These are phyloP conservation scores for Ctenosaura bakeri DNA, from an alignment of 2,797 vertebrate species.

Conservation along the genomic window DNA sequence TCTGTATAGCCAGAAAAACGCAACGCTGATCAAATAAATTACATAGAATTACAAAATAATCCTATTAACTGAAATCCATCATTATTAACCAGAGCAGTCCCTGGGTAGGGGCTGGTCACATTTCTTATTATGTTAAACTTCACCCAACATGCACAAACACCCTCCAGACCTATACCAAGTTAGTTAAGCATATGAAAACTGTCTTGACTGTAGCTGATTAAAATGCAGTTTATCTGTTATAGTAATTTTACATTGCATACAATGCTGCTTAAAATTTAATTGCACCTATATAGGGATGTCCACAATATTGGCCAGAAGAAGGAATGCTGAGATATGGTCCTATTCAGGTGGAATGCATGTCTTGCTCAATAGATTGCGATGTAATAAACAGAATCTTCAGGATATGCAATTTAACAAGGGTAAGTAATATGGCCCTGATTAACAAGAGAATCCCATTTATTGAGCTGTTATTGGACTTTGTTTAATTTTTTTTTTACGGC, in stretches of 20 bases:
- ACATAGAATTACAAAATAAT: background rate
- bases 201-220: too few species aligned
- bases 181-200: background rate
- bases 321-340: constrained; percentile 95
- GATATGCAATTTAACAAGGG: constrained; percentile 98
- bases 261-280: constrained; percentile 29
- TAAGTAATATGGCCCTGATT: constrained; percentile 74
- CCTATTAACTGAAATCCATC: background rate
- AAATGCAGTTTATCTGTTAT: background rate
- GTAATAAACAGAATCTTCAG: constrained; percentile 97
- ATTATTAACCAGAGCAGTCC: background rate
- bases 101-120: background rate
- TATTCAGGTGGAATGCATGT: constrained; percentile 98
- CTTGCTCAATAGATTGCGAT: constrained; percentile 98
- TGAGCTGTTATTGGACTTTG: background rate
- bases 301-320: constrained; percentile 99
- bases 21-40: background rate
- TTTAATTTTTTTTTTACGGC: background rate
- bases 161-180: background rate
- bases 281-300: constrained; percentile 87
- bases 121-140: background rate
- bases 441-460: background rate
- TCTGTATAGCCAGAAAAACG: too few species aligned
- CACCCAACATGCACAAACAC: too few species aligned
- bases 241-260: constrained; percentile 13